A percentile compares a stretch with the other conserved stretches of the same genome.
Evolutionary conservation across 2,113 vertebrate species (phyloP).

Genomic region (Brachyhypopomus occidentalis): DNA sequence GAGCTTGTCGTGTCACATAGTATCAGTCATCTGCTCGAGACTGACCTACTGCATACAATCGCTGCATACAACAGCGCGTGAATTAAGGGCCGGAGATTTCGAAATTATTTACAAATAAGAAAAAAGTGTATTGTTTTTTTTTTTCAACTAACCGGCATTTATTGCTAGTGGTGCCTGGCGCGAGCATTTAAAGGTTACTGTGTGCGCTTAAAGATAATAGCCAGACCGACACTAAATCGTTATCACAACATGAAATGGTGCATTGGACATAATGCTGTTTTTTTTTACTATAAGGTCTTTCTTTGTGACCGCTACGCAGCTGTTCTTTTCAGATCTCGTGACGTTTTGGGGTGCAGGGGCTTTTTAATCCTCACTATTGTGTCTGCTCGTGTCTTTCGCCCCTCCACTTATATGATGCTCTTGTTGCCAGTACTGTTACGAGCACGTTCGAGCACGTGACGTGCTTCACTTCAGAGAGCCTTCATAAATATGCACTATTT

Average conservation of each 20-base stretch:
- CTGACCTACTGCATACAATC: neutral
- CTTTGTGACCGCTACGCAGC: slow-evolving; percentile 17
- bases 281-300: slow-evolving; percentile 5
- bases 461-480: too few species aligned
- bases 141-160: neutral
- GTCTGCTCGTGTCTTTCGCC: neutral
- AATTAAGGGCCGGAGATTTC: too few species aligned
- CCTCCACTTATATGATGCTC: too few species aligned
- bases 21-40: slow-evolving; percentile 3
- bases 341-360: neutral
- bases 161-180: neutral
- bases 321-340: neutral
- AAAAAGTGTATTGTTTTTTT: neutral
- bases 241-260: neutral
- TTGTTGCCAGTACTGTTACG: too few species aligned
- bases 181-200: neutral
- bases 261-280: neutral
- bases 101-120: too few species aligned
- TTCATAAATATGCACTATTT: too few species aligned
- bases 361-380: neutral
- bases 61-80: too few species aligned
- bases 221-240: neutral
- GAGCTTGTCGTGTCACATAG: neutral
- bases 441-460: too few species aligned
- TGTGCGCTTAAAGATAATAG: neutral